Conservation (phyloP, 2,797 vertebrate species). For the Labeo calbasu region DNA sequence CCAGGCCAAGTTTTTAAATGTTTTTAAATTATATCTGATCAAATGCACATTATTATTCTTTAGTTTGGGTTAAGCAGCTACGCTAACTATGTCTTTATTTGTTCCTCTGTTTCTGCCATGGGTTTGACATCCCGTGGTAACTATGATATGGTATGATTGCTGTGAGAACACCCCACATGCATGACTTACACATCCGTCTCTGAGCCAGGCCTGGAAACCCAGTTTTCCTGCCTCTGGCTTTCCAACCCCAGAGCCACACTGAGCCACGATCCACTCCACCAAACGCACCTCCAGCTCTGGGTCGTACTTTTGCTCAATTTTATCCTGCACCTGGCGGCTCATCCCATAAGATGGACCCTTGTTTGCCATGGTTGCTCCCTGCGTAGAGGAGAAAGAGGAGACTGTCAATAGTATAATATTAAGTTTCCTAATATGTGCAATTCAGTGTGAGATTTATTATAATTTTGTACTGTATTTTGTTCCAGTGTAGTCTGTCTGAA, state of each 20-base stretch:
- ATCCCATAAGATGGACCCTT: conserved; percentile 93
- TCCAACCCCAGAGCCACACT: conserved; percentile 84
- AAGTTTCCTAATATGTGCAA: not conserved
- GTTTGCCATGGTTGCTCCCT: conserved; percentile 89
- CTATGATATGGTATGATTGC: no score
- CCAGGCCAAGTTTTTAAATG: no score
- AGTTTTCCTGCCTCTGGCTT: conserved; percentile 86
- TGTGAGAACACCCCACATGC: not conserved
- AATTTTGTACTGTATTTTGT: not conserved
- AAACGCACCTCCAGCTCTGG: conserved; percentile 90
- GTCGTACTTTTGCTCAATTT: conserved; percentile 98
- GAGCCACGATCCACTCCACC: conserved; percentile 90
- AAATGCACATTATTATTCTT: no score
- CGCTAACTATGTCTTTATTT: no score
- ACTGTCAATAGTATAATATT: not conserved
- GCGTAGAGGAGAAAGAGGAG: conserved; percentile 15
- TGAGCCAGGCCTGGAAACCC: conserved; percentile 97
- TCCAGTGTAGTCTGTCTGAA: not conserved
- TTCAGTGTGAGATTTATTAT: not conserved
- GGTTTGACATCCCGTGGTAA: no score
- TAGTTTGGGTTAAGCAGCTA: no score
- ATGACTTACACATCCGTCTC: conserved; percentile 90
- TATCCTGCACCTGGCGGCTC: conserved; percentile 94
- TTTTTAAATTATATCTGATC: no score
- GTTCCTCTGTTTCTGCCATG: no score